These are phyloP conservation scores for Merluccius polli DNA, from an alignment of 2,797 vertebrate genomes.

Conservation along the genomic window DNA sequence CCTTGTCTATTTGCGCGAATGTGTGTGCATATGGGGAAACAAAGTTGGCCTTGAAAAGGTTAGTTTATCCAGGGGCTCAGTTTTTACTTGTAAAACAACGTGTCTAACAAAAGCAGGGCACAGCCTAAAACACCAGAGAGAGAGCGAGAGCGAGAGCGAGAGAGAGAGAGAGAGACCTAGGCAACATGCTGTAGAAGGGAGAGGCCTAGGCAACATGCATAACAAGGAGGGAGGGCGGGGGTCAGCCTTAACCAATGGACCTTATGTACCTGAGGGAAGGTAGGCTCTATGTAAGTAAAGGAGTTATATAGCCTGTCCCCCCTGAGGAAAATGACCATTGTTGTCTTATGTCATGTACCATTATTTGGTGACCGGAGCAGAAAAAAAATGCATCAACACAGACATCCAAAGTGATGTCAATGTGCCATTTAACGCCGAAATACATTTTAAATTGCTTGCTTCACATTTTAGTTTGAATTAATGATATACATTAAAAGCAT, in stretches of 20 bases:
- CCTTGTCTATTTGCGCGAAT: not conserved
- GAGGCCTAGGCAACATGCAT: too few species aligned
- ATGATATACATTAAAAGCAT: not conserved
- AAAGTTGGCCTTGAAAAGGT: conserved; percentile 29
- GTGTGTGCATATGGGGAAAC: conserved; percentile 6
- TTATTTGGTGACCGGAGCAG: not conserved
- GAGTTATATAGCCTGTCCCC: conserved; percentile 15
- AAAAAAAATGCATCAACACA: not conserved
- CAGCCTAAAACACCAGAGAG: conserved; percentile 51
- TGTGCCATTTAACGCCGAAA: not conserved
- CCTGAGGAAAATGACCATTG: conserved; percentile 7
- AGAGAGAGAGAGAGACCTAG: not conserved
- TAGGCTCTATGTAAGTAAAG: conserved; percentile 26
- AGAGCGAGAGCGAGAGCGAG: not conserved
- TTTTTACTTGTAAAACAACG: conserved; percentile 56
- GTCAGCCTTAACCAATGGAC: conserved; percentile 24
- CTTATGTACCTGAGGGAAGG: conserved; percentile 11
- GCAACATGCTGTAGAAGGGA: not conserved
- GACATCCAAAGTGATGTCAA: not conserved
- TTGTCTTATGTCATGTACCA: not conserved
- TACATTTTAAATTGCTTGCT: too few species aligned
- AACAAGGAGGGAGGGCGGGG: conserved; percentile 34
- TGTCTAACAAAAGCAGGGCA: conserved; percentile 54
- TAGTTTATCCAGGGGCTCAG: conserved; percentile 52
- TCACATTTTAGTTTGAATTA: too few species aligned